Percentiles rank a stretch among this genome's conserved stretches.
Conservation (phyloP, 2,888 invertebrate genomes). For the Lumbricus terrestris region DNA sequence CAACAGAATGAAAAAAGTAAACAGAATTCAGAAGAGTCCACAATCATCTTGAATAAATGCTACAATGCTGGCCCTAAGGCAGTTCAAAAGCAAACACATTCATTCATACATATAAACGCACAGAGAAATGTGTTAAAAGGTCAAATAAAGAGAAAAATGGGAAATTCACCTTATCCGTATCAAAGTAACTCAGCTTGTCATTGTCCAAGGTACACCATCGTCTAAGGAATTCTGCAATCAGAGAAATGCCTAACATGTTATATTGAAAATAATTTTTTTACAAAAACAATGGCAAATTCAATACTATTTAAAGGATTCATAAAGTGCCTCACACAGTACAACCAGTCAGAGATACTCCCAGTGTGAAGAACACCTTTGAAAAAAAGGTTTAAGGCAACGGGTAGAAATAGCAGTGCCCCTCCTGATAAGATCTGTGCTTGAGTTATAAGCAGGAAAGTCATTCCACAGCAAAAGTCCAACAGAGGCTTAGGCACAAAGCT, state of each 20-base stretch:
- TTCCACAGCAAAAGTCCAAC: too few species aligned
- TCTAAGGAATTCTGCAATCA: slow-evolving; percentile 46
- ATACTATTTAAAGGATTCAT: too few species aligned
- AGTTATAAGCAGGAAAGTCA: too few species aligned
- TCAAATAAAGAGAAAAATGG: not conserved
- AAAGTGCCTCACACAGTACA: too few species aligned
- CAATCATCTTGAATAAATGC: not conserved
- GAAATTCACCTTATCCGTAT: slow-evolving; percentile 48
- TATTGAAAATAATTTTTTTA: not conserved
- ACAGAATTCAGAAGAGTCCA: not conserved
- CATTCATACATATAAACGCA: not conserved
- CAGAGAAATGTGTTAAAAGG: not conserved
- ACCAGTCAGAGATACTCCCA: too few species aligned
- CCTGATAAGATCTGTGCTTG: too few species aligned
- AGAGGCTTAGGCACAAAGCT: too few species aligned
- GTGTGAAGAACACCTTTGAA: too few species aligned
- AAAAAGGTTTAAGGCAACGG: too few species aligned
- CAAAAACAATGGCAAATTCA: too few species aligned
- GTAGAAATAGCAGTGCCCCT: too few species aligned
- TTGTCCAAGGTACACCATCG: slow-evolving; percentile 53
- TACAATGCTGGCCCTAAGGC: not conserved
- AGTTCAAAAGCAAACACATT: not conserved
- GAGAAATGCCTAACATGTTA: slow-evolving; percentile 24
- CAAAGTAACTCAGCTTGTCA: slow-evolving; percentile 50
- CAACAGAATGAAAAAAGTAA: not conserved